These are phyloP conservation scores for Drosophila seguyi DNA, from an alignment of 1,140 invertebrate species.

Conservation along the genomic window DNA sequence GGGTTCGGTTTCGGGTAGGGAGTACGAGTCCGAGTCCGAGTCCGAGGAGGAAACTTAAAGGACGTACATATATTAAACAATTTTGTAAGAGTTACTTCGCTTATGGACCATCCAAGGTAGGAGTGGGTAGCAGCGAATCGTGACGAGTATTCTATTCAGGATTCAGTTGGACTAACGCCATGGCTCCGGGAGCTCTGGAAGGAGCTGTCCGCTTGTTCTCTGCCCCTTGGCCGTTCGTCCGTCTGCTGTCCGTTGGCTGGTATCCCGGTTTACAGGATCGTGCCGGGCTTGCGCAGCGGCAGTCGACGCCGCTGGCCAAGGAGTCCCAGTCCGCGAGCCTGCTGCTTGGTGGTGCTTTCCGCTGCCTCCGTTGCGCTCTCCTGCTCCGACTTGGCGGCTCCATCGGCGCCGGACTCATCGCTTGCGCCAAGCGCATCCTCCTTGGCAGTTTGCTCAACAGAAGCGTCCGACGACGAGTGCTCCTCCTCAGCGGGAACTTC, in stretches of 20 bases:
- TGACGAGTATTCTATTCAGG: slow-evolving; percentile 32
- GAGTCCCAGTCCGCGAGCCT: slow-evolving; percentile 87
- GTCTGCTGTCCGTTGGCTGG: slow-evolving; percentile 27
- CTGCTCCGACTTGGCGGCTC: slow-evolving; percentile 61
- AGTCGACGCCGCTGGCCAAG: slow-evolving; percentile 88
- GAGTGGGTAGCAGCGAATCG: slow-evolving; percentile 34
- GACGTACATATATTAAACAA: slow-evolving; percentile 43
- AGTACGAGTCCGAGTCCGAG: neutral
- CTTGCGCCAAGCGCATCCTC: slow-evolving; percentile 52
- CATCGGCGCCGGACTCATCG: slow-evolving; percentile 49
- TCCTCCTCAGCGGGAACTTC: slow-evolving; percentile 82
- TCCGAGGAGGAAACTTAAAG: slow-evolving; percentile 16
- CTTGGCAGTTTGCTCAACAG: slow-evolving; percentile 57
- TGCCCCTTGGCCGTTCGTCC: neutral
- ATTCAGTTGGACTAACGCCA: slow-evolving; percentile 20
- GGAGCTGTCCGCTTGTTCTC: neutral
- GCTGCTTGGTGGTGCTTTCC: slow-evolving; percentile 85
- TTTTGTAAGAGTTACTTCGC: slow-evolving; percentile 55
- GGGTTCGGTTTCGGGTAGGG: slow-evolving; percentile 12
- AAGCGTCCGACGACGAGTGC: slow-evolving; percentile 67
- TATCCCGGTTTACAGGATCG: slow-evolving; percentile 73
- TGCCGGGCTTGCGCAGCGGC: slow-evolving; percentile 87
- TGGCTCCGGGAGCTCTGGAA: neutral
- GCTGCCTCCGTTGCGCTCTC: slow-evolving; percentile 85
- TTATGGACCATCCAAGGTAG: slow-evolving; percentile 41